Base-by-base conservation (phyloP, 64 coral and sea anemone species). In the Actinia equina region DNA sequence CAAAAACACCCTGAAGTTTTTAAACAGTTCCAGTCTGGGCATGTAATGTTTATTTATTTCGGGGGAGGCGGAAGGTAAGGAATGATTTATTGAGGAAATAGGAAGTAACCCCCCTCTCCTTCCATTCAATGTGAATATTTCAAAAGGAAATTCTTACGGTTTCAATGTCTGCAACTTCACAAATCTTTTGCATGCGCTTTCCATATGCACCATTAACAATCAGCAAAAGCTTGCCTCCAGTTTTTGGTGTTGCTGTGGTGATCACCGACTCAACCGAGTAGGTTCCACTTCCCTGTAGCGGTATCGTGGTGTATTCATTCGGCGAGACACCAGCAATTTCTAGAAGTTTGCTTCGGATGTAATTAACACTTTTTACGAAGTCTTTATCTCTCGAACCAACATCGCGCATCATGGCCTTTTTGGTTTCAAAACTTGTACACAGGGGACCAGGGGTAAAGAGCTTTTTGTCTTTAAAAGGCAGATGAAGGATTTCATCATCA, bases 191-290 rank as follows among this genome's bases (percentile, higher is more conserved):
- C 88, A 99, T 99, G 77, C 97, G 84, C 63, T 99, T 95, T 58
- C 97, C 97, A 91, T 99, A 99, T 19, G 91, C 88, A 77, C 97
- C 97, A 99, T 90, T 95, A 58, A 91, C 93, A 87, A 95, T 90
- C 59, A 99, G 85, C 23, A 99, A 76, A 2, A 95, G 86, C 79
- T 93, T 95, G 7, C 91, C 91, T 43, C 93, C 88, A 71, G 89
- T 63, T 82, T 86, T 89, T 23, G 97, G 97, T 37, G 88, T 92
- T 70, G 93, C 89, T 74, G 97, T 95, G 16, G 93, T 92, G 6
- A 99, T 71, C 19, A 95, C 93, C 16, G 96, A 86, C 86, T 98
- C 96, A 10, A 98, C 62, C 71, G 93, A 87, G 87, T 94, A 94
- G 12, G 96, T 92, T 16, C 96, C 96, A 85, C 93, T 92, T 3